Conservation (phyloP, 2,888 invertebrate species). For the Polymixis flavicincta region DNA sequence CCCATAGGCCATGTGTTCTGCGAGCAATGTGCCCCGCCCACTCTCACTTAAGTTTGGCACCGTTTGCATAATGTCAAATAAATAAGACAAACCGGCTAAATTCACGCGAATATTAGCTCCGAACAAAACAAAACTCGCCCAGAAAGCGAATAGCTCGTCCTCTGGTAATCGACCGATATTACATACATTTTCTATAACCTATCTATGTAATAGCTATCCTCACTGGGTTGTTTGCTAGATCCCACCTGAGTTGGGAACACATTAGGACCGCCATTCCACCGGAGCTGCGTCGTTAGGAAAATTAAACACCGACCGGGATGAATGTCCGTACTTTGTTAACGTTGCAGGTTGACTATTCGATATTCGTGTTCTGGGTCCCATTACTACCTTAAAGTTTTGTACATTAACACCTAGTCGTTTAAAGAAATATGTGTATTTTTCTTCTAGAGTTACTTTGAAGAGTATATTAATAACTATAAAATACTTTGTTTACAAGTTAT, state of each 20-base stretch:
- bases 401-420: background rate
- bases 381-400: background rate
- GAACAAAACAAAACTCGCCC: background rate
- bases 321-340: constrained; percentile 29
- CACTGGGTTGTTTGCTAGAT: constrained; percentile 28
- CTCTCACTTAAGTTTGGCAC: too few species aligned
- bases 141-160: background rate
- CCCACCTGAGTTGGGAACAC: constrained; percentile 49
- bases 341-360: constrained; percentile 18
- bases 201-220: constrained; percentile 23
- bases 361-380: background rate
- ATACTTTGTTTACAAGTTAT: too few species aligned
- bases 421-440: background rate
- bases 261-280: constrained; percentile 45
- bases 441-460: background rate
- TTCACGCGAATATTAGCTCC: background rate
- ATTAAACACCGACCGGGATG: constrained; percentile 37
- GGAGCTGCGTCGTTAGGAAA: constrained; percentile 37
- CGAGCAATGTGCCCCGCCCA: too few species aligned
- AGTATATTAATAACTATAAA: too few species aligned
- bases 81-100: background rate
- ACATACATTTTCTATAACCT: background rate
- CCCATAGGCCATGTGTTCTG: too few species aligned
- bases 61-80: too few species aligned
- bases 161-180: background rate